phyloP scores from a whole-genome alignment of 2,888 invertebrate genomes.

The Drosophila quinaria region DNA sequence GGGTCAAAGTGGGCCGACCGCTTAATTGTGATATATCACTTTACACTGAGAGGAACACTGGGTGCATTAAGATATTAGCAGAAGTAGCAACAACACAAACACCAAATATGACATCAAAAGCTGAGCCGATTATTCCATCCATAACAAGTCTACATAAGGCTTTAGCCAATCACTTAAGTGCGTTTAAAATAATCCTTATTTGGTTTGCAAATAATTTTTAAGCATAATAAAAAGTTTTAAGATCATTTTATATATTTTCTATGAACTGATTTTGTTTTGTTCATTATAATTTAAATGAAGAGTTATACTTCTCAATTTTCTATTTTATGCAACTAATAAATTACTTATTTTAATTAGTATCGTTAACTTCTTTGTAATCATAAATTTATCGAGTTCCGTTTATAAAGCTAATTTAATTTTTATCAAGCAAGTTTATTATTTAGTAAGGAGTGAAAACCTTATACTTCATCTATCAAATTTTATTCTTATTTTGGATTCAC shows the following conservation, averaged over 20 bases:
- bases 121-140: conserved; percentile 2
- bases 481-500: background rate
- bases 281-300: background rate
- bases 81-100: background rate
- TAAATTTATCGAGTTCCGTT: too few relatives aligned
- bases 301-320: background rate
- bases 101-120: conserved; percentile 30
- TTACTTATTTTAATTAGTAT: too few relatives aligned
- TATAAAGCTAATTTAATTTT: background rate
- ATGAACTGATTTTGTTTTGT: background rate
- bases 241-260: background rate
- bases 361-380: too few relatives aligned
- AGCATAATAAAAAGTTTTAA: background rate
- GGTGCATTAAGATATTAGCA: conserved; percentile 43
- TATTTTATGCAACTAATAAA: too few relatives aligned
- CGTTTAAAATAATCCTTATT: background rate
- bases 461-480: background rate
- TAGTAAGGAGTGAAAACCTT: background rate
- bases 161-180: background rate
- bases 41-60: conserved; percentile 24
- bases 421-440: background rate
- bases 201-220: background rate
- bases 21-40: conserved; percentile 79
- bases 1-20: conserved; percentile 65
- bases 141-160: background rate